Evolutionary conservation across 2,888 invertebrate genomes (phyloP), one percentile per base, ranked within the genome.

Genomic region (Piscicola geometra): DNA sequence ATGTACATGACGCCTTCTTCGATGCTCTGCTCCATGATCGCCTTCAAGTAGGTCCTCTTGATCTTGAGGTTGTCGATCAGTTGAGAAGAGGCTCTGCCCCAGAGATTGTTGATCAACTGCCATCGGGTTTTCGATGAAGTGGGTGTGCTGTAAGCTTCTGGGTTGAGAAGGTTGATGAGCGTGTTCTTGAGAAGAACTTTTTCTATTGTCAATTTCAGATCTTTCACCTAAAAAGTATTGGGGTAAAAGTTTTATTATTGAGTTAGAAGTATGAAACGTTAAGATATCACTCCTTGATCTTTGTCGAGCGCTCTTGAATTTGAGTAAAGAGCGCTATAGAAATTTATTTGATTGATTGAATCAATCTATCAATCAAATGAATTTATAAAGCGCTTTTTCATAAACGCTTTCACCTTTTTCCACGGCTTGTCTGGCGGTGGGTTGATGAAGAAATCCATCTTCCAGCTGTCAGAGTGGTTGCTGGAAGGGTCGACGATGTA

Each of bases 1-100:
- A 78, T 21, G 47, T 79, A 79, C 33, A 76, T 78, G n/a, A 80
- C 75, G 1, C 80, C 80, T 33, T 80, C 80, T 1, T 71, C 33
- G n/a, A 77, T 30, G 15, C 70, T 66, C 12, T 76, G 68, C 18
- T 78, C 41, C 36, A 64, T 32, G 25, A 73, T 21, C 41, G 71
- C 77, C 50, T 35, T 67, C 28, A 78, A 25, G 71, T 78, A 76
- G 30, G 47, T 9, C 32, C 18, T 35, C 52, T 78, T 78, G 70
- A 79, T 77, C 5, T 73, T 32, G 21, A 76, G 25, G 74, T 80
- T 79, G 15, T 75, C 71, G n/a, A 80, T 71, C 3, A 80, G 72
- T n/a, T 75, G 73, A 21, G 71, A 32, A 0, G 78, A 76, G 18
- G 66, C 76, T 30, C 78, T 68, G n/a, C 28, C 75, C 79, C 79